These are phyloP conservation scores for Boleophthalmus pectinirostris DNA, from an alignment of 2,113 vertebrate genomes.

Conservation along the genomic window DNA sequence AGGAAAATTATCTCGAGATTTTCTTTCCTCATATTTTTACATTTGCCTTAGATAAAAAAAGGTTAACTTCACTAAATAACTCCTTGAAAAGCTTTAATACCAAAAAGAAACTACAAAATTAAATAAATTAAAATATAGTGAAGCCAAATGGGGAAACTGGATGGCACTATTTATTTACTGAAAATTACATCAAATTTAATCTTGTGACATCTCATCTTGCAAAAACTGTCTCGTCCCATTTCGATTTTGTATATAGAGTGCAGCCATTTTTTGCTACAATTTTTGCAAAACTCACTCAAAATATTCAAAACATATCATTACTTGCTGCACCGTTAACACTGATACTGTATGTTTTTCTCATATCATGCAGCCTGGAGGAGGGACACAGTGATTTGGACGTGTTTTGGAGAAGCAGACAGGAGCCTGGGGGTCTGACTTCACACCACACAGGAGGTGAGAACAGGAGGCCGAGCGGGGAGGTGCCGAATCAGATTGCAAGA, in stretches of 20 bases:
- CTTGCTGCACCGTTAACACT: not conserved
- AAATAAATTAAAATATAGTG: no score
- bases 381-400: constrained; percentile 31
- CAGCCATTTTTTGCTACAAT: not conserved
- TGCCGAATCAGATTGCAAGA: constrained; percentile 55
- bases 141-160: no score
- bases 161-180: no score
- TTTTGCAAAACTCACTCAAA: not conserved
- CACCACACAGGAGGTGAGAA: constrained; percentile 74
- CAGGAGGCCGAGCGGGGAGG: constrained; percentile 62
- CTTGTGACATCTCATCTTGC: no score
- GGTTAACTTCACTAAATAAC: no score
- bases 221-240: no score
- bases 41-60: no score
- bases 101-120: no score
- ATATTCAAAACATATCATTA: not conserved
- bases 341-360: not conserved
- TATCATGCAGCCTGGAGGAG: constrained; percentile 8
- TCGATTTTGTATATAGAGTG: not conserved
- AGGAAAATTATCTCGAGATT: no score
- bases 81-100: no score
- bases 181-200: no score
- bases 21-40: no score
- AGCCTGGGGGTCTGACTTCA: constrained; percentile 67
- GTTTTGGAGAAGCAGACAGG: constrained; percentile 60